phyloP scores from a whole-genome alignment of 2,113 vertebrate genomes.

The Nycticryphes semicollaris region DNA sequence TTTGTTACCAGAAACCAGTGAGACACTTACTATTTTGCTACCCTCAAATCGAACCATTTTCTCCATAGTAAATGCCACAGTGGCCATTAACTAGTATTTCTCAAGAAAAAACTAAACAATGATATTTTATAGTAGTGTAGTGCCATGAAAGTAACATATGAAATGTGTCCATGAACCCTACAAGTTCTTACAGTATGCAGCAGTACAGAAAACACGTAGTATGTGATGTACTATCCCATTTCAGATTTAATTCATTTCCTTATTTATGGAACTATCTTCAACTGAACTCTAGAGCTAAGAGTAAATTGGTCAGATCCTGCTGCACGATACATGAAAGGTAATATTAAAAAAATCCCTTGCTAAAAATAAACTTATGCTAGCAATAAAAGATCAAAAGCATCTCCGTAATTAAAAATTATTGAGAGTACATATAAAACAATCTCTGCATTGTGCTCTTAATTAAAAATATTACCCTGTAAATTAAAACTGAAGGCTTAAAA shows the following conservation, averaged over 20 bases:
- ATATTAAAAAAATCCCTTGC: neutral
- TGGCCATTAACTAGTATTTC: neutral
- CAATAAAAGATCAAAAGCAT: constrained; percentile 18
- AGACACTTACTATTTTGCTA: neutral
- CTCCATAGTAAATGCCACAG: neutral
- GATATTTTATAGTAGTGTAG: neutral
- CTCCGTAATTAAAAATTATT: neutral
- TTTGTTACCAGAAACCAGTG: neutral
- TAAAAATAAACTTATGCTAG: neutral
- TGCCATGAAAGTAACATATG: neutral
- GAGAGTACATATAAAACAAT: neutral
- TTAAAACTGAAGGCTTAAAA: constrained; percentile 7
- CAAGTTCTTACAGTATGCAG: neutral
- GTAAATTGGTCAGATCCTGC: neutral
- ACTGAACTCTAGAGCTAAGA: neutral
- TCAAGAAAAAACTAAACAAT: neutral
- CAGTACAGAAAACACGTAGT: neutral
- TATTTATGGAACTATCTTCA: neutral
- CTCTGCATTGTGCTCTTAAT: neutral
- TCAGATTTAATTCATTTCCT: neutral
- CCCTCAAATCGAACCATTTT: neutral
- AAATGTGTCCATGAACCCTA: neutral
- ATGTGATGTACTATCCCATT: neutral
- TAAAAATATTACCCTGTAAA: constrained; percentile 30
- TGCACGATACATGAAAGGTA: neutral